Evolutionary conservation across 2,888 invertebrate species (phyloP).

Genomic region (Tipula confusa): DNA sequence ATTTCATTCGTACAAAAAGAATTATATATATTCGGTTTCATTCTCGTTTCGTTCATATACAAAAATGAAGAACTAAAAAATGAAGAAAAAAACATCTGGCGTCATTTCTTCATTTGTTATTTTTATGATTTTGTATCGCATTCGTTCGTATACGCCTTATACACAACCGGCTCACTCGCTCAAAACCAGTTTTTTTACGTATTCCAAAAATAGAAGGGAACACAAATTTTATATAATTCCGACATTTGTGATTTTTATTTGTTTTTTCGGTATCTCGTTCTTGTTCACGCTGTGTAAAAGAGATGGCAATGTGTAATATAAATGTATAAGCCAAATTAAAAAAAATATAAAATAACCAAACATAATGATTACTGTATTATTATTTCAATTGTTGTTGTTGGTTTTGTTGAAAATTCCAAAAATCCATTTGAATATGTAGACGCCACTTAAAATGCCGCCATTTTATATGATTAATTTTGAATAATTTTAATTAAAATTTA

Average conservation of each 20-base stretch:
- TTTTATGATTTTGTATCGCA: background rate
- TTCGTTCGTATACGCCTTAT: background rate
- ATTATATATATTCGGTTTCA: background rate
- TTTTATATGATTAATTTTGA: background rate
- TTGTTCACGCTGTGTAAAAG: background rate
- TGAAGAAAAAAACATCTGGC: background rate
- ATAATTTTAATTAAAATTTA: background rate
- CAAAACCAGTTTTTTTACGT: background rate
- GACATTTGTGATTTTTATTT: background rate
- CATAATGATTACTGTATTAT: background rate
- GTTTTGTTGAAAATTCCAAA: background rate
- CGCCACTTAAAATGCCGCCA: constrained; percentile 6
- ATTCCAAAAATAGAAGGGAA: background rate
- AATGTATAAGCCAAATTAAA: background rate
- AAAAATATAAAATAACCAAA: too few species aligned
- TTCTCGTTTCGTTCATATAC: background rate
- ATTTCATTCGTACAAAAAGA: background rate
- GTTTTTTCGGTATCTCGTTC: background rate
- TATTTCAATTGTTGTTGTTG: constrained; percentile 13
- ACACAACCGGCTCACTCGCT: background rate
- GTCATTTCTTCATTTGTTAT: background rate
- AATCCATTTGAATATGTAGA: background rate
- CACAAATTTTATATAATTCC: background rate
- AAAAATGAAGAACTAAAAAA: background rate
- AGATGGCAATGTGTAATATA: background rate